These are phyloP conservation scores for Bradypodion pumilum DNA, from an alignment of 2,797 vertebrate species.

Conservation along the genomic window DNA sequence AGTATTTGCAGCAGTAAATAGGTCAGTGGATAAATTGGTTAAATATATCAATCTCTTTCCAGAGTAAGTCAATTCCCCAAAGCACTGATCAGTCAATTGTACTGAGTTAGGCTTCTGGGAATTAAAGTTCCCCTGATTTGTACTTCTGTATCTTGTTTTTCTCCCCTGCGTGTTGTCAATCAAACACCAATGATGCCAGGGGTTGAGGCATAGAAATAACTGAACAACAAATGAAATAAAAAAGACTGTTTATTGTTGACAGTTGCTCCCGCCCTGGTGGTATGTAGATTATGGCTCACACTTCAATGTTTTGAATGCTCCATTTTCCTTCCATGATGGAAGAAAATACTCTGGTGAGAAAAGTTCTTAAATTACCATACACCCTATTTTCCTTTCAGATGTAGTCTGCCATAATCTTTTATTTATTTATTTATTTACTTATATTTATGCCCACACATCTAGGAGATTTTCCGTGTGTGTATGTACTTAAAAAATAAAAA, in stretches of 20 bases:
- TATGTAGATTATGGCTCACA: too few relatives aligned
- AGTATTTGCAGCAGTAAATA: not conserved
- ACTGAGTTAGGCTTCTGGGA: too few relatives aligned
- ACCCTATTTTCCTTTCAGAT: not conserved
- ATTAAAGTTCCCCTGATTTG: not conserved
- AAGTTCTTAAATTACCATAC: not conserved
- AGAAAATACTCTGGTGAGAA: not conserved
- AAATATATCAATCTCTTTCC: not conserved
- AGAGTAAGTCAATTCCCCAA: too few relatives aligned
- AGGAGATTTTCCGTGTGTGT: too few relatives aligned
- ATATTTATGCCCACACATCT: too few relatives aligned
- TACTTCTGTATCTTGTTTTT: not conserved
- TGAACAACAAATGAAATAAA: too few relatives aligned
- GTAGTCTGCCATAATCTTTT: not conserved
- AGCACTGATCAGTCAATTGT: too few relatives aligned
- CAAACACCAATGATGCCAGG: too few relatives aligned
- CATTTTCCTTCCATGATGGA: not conserved
- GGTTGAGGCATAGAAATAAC: too few relatives aligned
- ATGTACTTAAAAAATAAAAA: not conserved
- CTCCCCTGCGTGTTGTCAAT: not conserved
- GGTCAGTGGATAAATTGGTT: constrained; percentile 6
- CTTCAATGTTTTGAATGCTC: not conserved
- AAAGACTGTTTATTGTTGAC: too few relatives aligned
- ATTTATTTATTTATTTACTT: not conserved
- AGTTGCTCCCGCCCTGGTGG: too few relatives aligned